Percentiles rank a stretch among this genome's conserved stretches.
phyloP scores from a whole-genome alignment of 2,888 invertebrate genomes.

The Drosophila nr. medialis region DNA sequence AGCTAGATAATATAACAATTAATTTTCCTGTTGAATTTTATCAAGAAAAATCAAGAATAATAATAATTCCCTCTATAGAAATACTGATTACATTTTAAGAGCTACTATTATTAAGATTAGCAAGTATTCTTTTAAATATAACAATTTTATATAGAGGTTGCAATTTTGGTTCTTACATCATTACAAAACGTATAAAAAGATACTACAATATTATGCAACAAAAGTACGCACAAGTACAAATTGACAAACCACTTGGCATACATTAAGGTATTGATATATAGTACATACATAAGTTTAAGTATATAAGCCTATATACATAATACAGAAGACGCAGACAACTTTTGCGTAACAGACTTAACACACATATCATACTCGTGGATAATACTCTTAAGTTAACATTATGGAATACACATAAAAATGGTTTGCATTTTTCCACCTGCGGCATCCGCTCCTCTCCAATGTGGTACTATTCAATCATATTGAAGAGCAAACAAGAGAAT shows the following conservation, averaged over 20 bases:
- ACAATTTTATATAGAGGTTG: constrained; percentile 21
- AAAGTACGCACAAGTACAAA: constrained; percentile 41
- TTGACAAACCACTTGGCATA: constrained; percentile 41
- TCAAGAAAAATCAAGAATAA: not conserved
- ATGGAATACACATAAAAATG: constrained; percentile 42
- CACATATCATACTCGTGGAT: constrained; percentile 51
- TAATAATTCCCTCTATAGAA: not conserved
- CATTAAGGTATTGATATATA: constrained; percentile 28
- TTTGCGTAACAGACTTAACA: constrained; percentile 18
- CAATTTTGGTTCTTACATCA: constrained; percentile 28
- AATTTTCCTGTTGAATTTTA: not conserved
- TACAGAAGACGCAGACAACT: constrained; percentile 40
- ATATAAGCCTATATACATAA: constrained; percentile 41
- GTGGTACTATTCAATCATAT: constrained; percentile 89
- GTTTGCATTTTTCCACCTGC: constrained; percentile 25
- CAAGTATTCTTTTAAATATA: not conserved
- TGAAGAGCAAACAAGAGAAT: constrained; percentile 93
- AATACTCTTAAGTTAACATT: constrained; percentile 64
- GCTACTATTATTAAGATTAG: not conserved
- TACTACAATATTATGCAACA: constrained; percentile 57
- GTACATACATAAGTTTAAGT: constrained; percentile 26
- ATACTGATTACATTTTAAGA: not conserved
- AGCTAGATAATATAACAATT: not conserved
- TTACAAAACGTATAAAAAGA: constrained; percentile 46
- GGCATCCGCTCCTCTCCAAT: constrained; percentile 17